phyloP scores from a whole-genome alignment of 2,797 vertebrate genomes.

The Cygnus olor region DNA sequence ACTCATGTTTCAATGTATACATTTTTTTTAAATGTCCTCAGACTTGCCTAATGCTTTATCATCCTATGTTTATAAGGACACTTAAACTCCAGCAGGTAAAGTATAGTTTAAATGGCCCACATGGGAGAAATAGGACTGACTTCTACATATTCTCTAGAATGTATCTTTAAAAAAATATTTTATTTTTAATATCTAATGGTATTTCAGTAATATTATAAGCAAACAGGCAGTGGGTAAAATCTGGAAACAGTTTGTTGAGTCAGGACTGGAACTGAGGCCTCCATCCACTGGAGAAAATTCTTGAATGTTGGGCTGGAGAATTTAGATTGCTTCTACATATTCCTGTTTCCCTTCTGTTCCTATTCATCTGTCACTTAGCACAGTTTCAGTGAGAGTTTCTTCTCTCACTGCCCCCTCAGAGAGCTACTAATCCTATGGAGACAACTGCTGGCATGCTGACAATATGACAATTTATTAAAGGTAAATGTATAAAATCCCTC shows the following conservation, averaged over 20 bases:
- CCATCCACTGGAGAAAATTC: too few relatives aligned
- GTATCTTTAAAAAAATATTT: background rate
- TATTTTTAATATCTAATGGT: background rate
- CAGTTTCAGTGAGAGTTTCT: background rate
- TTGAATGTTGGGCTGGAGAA: background rate
- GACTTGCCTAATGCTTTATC: background rate
- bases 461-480: background rate
- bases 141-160: background rate
- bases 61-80: background rate
- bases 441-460: background rate
- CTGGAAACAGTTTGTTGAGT: background rate
- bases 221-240: background rate
- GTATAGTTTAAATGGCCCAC: background rate
- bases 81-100: background rate
- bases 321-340: background rate
- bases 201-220: background rate
- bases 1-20: background rate
- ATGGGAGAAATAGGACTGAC: background rate
- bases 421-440: background rate
- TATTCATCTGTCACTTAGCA: background rate
- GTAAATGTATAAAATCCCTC: background rate
- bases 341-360: background rate
- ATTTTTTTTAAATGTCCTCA: background rate
- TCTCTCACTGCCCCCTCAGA: background rate
- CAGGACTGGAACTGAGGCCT: background rate